Evolutionary conservation across 1,140 invertebrate species (phyloP), one percentile per base, ranked within the genome.

Genomic region (Drosophila parvula): DNA sequence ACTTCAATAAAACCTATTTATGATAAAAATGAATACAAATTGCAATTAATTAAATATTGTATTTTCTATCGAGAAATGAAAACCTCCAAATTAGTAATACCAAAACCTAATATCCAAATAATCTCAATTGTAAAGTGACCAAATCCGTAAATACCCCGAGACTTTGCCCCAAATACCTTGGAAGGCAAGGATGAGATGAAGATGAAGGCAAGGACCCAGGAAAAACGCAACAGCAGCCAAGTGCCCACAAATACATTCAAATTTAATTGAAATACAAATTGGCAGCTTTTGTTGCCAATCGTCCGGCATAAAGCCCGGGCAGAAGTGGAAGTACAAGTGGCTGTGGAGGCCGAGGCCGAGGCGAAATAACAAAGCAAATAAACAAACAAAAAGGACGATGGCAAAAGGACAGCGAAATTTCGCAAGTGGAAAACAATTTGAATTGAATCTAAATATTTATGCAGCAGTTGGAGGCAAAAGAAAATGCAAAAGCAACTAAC

Each of bases 191-290:
- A 36, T 53, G 7, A 38, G 50, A 36, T 36, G 7, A 22, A 9
- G 47, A 48, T 30, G 27, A 30, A 16, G 38, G 16, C 10, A 22
- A 22, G 30, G 48, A 59, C n/a, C n/a, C 16, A 22, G 43, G 41
- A 40, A n/a, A 32, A 69, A 50, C 38, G 51, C 34, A 34, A 30
- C 34, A 71, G 43, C 74, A 78, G 65, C 65, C 74, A 78, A 78
- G 76, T 78, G 76, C 75, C 74, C 43, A 56, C 76, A 75, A 51
- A 62, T 82, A 88, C 80, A 79, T 63, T 88, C 77, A 74, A 86
- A 82, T 88, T 82, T 79, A 82, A 88, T 79, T 83, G 79, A 83
- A 82, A 78, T 79, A 83, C 80, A 83, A 83, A 83, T 88, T 86
- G 83, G 58, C 68, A 74, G 67, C 75, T 69, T 78, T 88, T 86